These are phyloP conservation scores for Octodonta nipae DNA, from an alignment of 2,888 invertebrate species.

Conservation along the genomic window DNA sequence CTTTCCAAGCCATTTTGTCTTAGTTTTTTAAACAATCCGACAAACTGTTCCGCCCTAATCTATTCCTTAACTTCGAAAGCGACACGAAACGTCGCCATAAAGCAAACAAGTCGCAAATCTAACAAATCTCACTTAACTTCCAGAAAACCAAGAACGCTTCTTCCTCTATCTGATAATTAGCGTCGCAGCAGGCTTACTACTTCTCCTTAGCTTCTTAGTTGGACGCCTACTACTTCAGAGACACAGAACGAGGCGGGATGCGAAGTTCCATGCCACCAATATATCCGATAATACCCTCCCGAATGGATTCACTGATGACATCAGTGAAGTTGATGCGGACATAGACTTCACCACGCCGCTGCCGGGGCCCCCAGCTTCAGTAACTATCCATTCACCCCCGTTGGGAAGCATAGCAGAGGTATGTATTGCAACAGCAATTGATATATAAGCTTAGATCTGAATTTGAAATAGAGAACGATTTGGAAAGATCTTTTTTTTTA, in stretches of 20 bases:
- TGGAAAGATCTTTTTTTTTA: too few species aligned
- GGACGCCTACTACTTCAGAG: slow-evolving; percentile 57
- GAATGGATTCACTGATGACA: slow-evolving; percentile 73
- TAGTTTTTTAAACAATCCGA: too few species aligned
- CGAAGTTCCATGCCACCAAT: slow-evolving; percentile 54
- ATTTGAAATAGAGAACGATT: too few species aligned
- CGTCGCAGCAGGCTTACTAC: slow-evolving; percentile 54
- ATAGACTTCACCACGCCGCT: slow-evolving; percentile 60
- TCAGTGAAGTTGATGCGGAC: slow-evolving; percentile 72
- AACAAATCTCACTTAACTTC: slow-evolving; percentile 12
- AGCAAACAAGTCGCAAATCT: background rate
- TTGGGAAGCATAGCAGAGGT: slow-evolving; percentile 32
- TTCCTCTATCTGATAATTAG: slow-evolving; percentile 73
- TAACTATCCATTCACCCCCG: slow-evolving; percentile 38
- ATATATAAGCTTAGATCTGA: too few species aligned
- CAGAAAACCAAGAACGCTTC: slow-evolving; percentile 67
- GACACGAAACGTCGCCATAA: background rate
- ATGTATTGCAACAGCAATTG: too few species aligned
- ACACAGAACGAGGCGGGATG: slow-evolving; percentile 46
- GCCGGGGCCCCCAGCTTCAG: slow-evolving; percentile 42
- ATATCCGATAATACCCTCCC: slow-evolving; percentile 64
- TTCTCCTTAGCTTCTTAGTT: slow-evolving; percentile 59
- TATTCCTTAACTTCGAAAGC: too few species aligned
- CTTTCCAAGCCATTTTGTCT: too few species aligned
- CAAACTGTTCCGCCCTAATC: too few species aligned